Evolutionary conservation across 2,888 invertebrate species (phyloP).

Genomic region (Acanthosepion pharaonis): DNA sequence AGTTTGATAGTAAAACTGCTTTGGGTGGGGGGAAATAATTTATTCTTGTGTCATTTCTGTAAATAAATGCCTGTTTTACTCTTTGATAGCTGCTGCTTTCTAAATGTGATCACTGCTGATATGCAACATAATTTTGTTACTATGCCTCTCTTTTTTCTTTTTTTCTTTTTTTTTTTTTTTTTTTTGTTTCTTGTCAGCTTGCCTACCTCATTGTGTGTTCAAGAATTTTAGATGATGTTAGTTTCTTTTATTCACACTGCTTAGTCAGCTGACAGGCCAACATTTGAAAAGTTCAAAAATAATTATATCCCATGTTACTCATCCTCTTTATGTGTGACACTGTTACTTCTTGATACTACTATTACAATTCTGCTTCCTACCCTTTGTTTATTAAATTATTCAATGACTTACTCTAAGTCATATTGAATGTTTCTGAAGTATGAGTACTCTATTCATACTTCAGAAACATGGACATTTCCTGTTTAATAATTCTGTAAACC

Average conservation of each 20-base stretch:
- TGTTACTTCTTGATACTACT: not conserved
- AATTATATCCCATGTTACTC: not conserved
- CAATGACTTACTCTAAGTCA: not conserved
- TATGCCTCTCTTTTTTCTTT: not conserved
- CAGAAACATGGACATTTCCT: not conserved
- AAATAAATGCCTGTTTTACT: too few relatives aligned
- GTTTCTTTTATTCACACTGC: not conserved
- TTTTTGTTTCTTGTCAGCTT: not conserved
- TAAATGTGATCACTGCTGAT: too few relatives aligned
- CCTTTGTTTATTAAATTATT: not conserved
- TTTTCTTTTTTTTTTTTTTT: not conserved
- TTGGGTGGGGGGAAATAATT: too few relatives aligned
- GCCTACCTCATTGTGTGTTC: not conserved
- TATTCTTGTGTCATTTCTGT: too few relatives aligned
- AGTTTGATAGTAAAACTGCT: too few relatives aligned
- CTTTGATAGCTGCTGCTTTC: too few relatives aligned
- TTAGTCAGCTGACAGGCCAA: not conserved
- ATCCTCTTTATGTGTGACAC: not conserved
- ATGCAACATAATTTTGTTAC: too few relatives aligned
- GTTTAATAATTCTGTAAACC: not conserved
- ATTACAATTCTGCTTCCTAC: not conserved
- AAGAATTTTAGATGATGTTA: not conserved
- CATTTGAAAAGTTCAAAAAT: not conserved
- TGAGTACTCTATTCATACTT: not conserved
- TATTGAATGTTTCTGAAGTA: too few relatives aligned